These are phyloP conservation scores for Staurois parvus DNA, from an alignment of 2,797 vertebrate genomes.

Conservation along the genomic window DNA sequence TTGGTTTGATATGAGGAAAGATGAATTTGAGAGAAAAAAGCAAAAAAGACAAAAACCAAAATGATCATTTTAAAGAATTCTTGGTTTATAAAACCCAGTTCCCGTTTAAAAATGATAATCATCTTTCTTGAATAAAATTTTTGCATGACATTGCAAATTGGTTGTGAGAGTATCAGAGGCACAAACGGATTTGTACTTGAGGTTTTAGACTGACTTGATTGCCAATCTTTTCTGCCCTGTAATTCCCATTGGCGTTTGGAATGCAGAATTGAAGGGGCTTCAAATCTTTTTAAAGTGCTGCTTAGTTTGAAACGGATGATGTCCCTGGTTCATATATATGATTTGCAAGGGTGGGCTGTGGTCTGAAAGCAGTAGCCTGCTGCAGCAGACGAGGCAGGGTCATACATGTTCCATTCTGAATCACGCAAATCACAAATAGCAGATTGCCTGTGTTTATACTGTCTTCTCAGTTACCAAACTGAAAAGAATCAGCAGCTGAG, in stretches of 20 bases:
- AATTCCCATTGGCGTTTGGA: constrained; percentile 14
- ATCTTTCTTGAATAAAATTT: background rate
- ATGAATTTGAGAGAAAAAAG: constrained; percentile 32
- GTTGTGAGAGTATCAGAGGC: constrained; percentile 13
- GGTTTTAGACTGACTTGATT: background rate
- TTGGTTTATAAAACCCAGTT: constrained; percentile 24
- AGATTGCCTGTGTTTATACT: too few relatives aligned
- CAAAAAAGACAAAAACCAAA: constrained; percentile 2
- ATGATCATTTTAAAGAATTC: background rate
- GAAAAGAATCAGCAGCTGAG: constrained; percentile 30
- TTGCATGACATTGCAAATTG: background rate
- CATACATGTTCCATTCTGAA: too few relatives aligned
- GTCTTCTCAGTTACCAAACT: constrained; percentile 1
- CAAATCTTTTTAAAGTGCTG: background rate
- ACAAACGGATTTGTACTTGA: constrained; percentile 36
- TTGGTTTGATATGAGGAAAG: constrained; percentile 1
- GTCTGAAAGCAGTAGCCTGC: too few relatives aligned
- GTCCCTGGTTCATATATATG: too few relatives aligned
- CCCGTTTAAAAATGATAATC: background rate
- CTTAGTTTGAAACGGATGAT: too few relatives aligned
- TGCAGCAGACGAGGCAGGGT: too few relatives aligned
- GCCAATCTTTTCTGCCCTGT: constrained; percentile 19
- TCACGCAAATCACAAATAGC: too few relatives aligned
- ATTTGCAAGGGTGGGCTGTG: too few relatives aligned
- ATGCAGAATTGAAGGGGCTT: constrained; percentile 33